phyloP scores from a whole-genome alignment of 2,888 invertebrate genomes.

The Arctia plantaginis region DNA sequence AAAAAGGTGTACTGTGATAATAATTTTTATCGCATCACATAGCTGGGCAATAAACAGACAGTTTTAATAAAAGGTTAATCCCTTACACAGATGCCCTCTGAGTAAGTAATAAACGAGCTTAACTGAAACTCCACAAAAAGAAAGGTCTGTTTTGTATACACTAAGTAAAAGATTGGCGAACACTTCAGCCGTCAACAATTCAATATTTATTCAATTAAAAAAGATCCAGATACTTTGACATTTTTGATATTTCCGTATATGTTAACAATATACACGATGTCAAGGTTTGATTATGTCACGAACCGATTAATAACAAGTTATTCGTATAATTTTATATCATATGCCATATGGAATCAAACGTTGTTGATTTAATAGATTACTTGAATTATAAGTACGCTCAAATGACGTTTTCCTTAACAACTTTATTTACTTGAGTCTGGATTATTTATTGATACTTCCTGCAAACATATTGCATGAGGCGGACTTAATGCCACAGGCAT shows the following conservation, averaged over 20 bases:
- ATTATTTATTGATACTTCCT: too few species aligned
- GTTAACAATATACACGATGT: conserved; percentile 14
- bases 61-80: conserved; percentile 34
- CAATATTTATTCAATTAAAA: conserved; percentile 34
- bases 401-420: background rate
- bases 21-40: background rate
- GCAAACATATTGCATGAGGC: too few species aligned
- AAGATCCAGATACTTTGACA: conserved; percentile 37
- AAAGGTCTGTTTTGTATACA: conserved; percentile 46
- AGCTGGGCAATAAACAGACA: conserved; percentile 15
- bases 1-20: background rate
- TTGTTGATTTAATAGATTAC: background rate
- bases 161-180: conserved; percentile 60
- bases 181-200: conserved; percentile 37
- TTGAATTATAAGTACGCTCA: too few species aligned
- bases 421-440: background rate
- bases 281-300: conserved; percentile 22
- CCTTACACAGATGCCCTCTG: conserved; percentile 42
- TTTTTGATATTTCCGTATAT: background rate
- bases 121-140: conserved; percentile 56
- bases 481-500: too few species aligned
- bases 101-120: conserved; percentile 52
- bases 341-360: background rate
- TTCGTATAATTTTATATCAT: background rate
- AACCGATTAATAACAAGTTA: conserved; percentile 1